Evolutionary conservation across 1,140 invertebrate genomes (phyloP).

Genomic region (Lucilia cuprina): DNA sequence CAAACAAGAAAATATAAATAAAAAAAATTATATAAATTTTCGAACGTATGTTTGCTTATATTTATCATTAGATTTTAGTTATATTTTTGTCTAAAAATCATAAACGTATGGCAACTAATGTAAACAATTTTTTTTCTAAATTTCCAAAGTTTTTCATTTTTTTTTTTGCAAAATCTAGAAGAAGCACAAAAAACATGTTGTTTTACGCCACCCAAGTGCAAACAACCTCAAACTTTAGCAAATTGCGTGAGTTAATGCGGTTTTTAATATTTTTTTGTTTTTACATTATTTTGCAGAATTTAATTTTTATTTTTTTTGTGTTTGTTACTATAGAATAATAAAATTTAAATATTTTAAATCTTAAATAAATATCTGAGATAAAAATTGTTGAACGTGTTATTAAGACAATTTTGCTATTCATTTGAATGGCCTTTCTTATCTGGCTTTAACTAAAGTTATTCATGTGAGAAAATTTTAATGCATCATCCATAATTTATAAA

Average conservation of each 20-base stretch:
- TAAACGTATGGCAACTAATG: no score
- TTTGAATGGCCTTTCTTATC: no score
- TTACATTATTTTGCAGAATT: neutral
- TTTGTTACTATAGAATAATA: neutral
- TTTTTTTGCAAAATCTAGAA: neutral
- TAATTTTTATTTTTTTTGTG: neutral
- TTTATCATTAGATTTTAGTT: no score
- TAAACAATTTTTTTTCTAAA: no score
- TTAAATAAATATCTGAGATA: neutral
- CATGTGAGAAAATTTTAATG: neutral
- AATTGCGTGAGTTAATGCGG: constrained; percentile 1
- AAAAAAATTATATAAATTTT: neutral
- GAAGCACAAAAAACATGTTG: neutral
- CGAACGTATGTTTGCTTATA: no score
- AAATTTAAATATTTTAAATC: neutral
- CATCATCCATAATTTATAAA: no score
- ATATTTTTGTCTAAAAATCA: no score
- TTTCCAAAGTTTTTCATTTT: neutral
- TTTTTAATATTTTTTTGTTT: neutral
- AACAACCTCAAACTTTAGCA: neutral
- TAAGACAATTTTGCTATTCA: neutral
- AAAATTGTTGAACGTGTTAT: neutral
- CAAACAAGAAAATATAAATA: neutral
- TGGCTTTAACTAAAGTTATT: neutral
- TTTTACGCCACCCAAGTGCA: neutral